These are phyloP conservation scores for Chaetops frenatus DNA, from an alignment of 2,113 vertebrate genomes.

Conservation along the genomic window DNA sequence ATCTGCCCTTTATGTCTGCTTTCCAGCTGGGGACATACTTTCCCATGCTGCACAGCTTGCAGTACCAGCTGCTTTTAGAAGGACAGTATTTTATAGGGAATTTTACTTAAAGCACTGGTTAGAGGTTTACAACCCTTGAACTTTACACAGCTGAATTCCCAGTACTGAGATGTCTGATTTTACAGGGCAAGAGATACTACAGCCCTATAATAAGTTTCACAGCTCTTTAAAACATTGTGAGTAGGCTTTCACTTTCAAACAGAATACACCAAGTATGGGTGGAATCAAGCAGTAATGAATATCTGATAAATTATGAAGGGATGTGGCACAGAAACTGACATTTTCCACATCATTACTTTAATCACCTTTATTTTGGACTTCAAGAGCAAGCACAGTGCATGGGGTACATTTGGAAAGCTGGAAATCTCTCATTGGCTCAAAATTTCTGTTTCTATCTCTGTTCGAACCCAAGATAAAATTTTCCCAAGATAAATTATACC, in stretches of 20 bases:
- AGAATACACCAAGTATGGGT: background rate
- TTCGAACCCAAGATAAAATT: conserved; percentile 36
- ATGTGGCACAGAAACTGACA: background rate
- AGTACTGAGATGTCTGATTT: background rate
- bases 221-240: background rate
- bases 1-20: background rate
- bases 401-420: background rate
- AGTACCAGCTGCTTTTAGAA: background rate
- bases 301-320: background rate
- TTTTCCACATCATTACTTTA: conserved; percentile 11
- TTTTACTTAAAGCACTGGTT: background rate
- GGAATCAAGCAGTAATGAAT: background rate
- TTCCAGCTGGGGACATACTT: background rate
- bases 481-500: conserved; percentile 61
- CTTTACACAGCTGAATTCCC: background rate
- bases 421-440: background rate
- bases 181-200: background rate
- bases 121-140: background rate
- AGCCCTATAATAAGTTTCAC: background rate
- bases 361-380: background rate
- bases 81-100: background rate
- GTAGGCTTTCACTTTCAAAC: background rate
- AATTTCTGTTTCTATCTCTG: background rate
- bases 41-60: background rate
- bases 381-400: background rate